These are phyloP conservation scores for Tiphia femorata DNA, from an alignment of 2,888 invertebrate species.

Conservation along the genomic window DNA sequence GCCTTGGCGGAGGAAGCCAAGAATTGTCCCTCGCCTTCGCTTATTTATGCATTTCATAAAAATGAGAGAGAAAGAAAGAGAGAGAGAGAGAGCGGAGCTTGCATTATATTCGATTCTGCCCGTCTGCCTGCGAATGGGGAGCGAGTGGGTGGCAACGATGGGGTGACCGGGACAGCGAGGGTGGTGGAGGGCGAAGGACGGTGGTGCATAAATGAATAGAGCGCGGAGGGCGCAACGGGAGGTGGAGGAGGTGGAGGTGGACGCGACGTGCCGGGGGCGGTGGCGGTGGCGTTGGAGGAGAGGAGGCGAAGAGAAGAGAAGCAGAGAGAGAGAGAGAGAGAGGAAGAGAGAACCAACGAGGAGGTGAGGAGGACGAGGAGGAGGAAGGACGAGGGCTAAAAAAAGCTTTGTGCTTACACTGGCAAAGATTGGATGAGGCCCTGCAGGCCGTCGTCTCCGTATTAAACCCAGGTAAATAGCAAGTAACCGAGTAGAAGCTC, in stretches of 20 bases:
- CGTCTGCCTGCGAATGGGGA: conserved; percentile 20
- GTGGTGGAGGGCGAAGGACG: conserved; percentile 25
- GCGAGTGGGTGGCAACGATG: conserved; percentile 1
- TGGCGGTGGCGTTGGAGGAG: not conserved
- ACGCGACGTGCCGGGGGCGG: not conserved
- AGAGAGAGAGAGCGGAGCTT: conserved; percentile 13
- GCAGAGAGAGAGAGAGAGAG: conserved; percentile 10
- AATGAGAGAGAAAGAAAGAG: conserved; percentile 16
- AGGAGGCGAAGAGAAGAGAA: conserved; percentile 13
- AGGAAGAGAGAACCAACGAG: not conserved
- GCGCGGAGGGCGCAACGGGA: conserved; percentile 20
- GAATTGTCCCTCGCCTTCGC: conserved; percentile 31
- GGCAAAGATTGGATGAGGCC: conserved; percentile 31
- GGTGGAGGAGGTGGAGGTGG: conserved; percentile 14
- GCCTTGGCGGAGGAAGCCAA: conserved; percentile 15
- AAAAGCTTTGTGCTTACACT: conserved; percentile 32
- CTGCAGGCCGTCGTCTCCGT: conserved; percentile 7
- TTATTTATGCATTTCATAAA: conserved; percentile 45
- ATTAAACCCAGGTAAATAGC: conserved; percentile 6
- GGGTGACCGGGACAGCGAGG: conserved; percentile 23
- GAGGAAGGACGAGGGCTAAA: conserved; percentile 23
- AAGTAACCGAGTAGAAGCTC: conserved; percentile 6
- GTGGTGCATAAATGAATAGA: conserved; percentile 40
- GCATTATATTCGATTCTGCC: conserved; percentile 39
- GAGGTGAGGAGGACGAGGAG: conserved; percentile 1